Evolutionary conservation across 2,888 invertebrate genomes (phyloP).

Genomic region (Morinoia aosen): DNA sequence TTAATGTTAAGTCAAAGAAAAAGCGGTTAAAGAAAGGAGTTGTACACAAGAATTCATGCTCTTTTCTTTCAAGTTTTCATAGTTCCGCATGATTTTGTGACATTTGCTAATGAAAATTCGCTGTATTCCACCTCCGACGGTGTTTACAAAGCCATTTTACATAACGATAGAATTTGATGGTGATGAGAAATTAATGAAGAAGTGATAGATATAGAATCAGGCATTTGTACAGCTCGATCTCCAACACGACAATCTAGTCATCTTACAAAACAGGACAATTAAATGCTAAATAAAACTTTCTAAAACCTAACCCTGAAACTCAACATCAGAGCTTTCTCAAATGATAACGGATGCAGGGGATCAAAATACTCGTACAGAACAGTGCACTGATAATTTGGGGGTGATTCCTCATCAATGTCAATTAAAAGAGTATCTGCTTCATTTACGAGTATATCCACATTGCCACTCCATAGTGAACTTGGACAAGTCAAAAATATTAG

Average conservation of each 20-base stretch:
- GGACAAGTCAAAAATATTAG: too few species aligned
- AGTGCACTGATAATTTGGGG: too few species aligned
- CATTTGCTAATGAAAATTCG: background rate
- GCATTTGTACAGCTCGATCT: background rate
- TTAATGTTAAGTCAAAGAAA: background rate
- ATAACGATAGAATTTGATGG: background rate
- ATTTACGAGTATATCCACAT: too few species aligned
- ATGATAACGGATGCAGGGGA: background rate
- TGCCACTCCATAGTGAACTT: too few species aligned
- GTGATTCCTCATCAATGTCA: too few species aligned
- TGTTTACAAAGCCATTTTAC: background rate
- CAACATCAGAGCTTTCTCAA: background rate
- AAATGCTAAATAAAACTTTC: background rate
- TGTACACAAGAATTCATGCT: background rate
- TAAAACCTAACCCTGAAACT: background rate
- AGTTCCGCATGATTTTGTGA: background rate
- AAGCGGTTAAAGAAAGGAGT: background rate
- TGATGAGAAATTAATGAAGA: background rate
- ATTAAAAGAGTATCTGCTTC: too few species aligned
- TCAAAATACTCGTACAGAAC: background rate
- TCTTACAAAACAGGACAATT: background rate
- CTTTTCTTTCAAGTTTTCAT: background rate
- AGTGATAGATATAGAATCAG: too few species aligned
- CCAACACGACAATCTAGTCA: background rate
- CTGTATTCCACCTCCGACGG: background rate